Evolutionary conservation across 2,113 vertebrate species (phyloP).

Genomic region (Bujurquina vittata): DNA sequence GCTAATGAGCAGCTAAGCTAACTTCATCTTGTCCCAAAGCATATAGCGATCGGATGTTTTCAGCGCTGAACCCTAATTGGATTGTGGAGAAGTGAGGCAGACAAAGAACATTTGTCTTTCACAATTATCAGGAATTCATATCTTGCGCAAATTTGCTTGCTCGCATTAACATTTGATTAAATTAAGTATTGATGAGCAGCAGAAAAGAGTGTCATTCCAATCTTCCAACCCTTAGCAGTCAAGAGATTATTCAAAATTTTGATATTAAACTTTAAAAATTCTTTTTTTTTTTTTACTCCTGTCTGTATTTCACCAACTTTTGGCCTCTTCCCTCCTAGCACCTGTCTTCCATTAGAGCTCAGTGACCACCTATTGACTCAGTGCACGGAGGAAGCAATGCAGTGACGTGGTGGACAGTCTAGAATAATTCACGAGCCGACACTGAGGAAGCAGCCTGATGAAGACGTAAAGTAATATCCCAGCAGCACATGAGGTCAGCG

Average conservation of each 20-base stretch:
- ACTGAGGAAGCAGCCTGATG: conserved; percentile 46
- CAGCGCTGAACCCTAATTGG: conserved; percentile 68
- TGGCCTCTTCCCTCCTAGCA: conserved; percentile 19
- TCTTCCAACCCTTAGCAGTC: conserved; percentile 13
- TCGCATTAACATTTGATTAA: conserved; percentile 59
- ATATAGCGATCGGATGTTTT: conserved; percentile 64
- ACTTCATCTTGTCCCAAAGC: conserved; percentile 60
- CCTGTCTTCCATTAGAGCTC: conserved; percentile 68
- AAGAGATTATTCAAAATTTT: conserved; percentile 25
- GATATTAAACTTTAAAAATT: conserved; percentile 28
- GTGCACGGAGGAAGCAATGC: conserved; percentile 43
- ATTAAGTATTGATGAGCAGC: conserved; percentile 70
- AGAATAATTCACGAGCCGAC: conserved; percentile 26
- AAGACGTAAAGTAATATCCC: conserved; percentile 71
- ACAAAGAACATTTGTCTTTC: conserved; percentile 66
- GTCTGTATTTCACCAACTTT: neutral
- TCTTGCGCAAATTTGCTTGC: conserved; percentile 67
- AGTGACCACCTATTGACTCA: conserved; percentile 39
- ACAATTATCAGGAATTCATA: conserved; percentile 67
- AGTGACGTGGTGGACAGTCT: conserved; percentile 31
- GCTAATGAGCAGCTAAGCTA: conserved; percentile 75
- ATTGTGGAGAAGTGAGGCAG: conserved; percentile 65
- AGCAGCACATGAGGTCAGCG: conserved; percentile 60
- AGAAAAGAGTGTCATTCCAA: conserved; percentile 47
- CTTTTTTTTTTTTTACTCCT: neutral